Base-by-base conservation (phyloP, 2,113 vertebrate genomes). In the Oplegnathus fasciatus region DNA sequence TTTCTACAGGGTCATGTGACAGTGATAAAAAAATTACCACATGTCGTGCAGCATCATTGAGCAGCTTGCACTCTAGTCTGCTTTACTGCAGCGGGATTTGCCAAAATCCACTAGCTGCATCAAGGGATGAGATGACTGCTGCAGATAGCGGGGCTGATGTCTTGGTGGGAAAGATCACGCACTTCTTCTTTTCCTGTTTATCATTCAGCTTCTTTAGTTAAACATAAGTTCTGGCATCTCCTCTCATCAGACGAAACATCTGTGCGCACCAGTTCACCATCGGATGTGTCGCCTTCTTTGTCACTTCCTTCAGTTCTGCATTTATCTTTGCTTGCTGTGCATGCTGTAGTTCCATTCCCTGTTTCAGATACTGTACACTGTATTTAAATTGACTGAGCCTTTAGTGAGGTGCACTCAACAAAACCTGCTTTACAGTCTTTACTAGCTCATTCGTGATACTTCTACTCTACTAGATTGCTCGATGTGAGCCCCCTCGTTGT, bases 71-170 rank as follows among this genome's bases (percentile, higher is more conserved):
- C 68, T 80, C 15, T 20, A 24, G 72, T 10, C 73, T 57, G 57
- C 44, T 78, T 64, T 76, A 32, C 62, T 80, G 80, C 80, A 58
- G 13, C 30, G 48, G 67, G 80, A 82, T 90, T 87, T 89, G 68
- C 20, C 54, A 60, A 48, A 69, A 74, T 79, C 46, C 64, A 84
- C 46, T 8, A 2, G 66, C 65, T 73, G 50, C 80, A 82, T 66
- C 30, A 42, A 69, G 55, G 54, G n/a, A 75, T 65, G 57, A 76
- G 70, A 64, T 44, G 55, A 77, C 50, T 69, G 78, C 54, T 74
- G 30, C 61, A 74, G 66, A 70, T 58, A 40, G 26, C 26, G 15
- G 48, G 9, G 50, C 32, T 69, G 9, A 69, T 26, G 32, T 71
- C 44, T 70, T 52, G 32, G n/a, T 30, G 40, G 13, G 58, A 68